Evolutionary conservation across 1,140 invertebrate species (phyloP).

Genomic region (Caenorhabditis remanei): DNA sequence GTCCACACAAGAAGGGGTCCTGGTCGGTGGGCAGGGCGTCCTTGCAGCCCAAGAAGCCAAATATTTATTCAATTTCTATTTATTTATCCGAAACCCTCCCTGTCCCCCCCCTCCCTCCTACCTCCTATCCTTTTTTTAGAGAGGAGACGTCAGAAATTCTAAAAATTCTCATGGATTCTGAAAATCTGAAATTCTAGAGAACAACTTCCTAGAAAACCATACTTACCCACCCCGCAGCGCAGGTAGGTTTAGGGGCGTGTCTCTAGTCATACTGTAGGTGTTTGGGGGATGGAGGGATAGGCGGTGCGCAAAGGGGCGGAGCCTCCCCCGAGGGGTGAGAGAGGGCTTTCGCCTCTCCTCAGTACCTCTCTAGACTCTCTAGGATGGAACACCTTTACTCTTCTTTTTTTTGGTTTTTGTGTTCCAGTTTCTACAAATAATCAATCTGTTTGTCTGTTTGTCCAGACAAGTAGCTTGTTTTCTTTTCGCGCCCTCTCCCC

Average conservation of each 20-base stretch:
- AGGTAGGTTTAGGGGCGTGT: background rate
- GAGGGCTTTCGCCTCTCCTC: background rate
- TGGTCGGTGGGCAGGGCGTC: conserved; percentile 1
- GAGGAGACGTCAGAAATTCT: background rate
- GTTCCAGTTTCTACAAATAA: background rate
- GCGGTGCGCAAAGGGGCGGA: background rate
- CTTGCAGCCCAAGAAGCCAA: conserved; percentile 54
- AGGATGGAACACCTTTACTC: background rate
- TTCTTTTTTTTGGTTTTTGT: background rate
- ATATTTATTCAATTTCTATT: conserved; percentile 57
- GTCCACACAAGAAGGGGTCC: conserved; percentile 20
- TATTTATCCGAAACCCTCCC: conserved; percentile 31
- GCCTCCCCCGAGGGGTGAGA: background rate
- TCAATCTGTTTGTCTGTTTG: background rate
- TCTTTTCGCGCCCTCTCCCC: background rate
- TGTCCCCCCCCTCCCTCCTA: background rate
- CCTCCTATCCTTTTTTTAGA: background rate
- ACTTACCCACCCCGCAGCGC: too few species aligned
- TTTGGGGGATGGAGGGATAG: background rate
- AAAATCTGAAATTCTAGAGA: background rate
- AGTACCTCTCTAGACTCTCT: background rate
- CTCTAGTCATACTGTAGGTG: background rate
- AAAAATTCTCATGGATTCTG: background rate
- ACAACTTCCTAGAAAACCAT: background rate
- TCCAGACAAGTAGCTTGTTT: background rate